Base-by-base conservation (phyloP, 2,888 invertebrate genomes). In the Drosophila tanythrix region DNA sequence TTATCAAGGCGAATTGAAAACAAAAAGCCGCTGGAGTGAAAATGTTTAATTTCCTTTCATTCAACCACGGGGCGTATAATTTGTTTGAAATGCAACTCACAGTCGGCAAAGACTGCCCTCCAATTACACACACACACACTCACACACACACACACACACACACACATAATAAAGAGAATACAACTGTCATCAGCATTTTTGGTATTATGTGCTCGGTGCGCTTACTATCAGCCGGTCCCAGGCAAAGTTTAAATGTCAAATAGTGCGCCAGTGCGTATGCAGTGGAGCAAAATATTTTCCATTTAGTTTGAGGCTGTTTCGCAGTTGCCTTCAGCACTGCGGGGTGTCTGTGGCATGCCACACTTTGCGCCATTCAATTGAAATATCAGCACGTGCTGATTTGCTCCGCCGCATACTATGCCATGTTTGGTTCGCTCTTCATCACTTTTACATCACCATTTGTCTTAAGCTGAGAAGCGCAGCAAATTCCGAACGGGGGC, bases 301-400 rank as follows among this genome's bases (percentile, higher is more conserved):
- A 78, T 73, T 79, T 70, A 70, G 67, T 64, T 70, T 27, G 48
- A 66, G 63, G 57, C 40, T 62, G 21, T 31, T 35, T 10, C 43
- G 29, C 56, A 29, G 33, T 25, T 64, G 59, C 56, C 53, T 55
- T 50, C 38, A 21, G 50, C 29, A 29, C 21, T 21, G 48, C 8
- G 35, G 63, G 53, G 55, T 68, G 70, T 51, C 72, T 69, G 80
- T 68, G 70, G 79, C 84, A 86, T 84, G 46, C 46, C 46, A 46
- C 46, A 84, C 84, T 87, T 87, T 67, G 70, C 62, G 78, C 72
- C 76, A 81, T 86, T 88, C 86, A 86, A 88, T 89, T 83, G 82
- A 83, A 88, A 88, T 88, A 87, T 89, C 86, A 85, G 81, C 88
- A 88, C 89, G 88, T 88, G 81, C 75, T 74, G 57, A 69, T 73